Conservation (phyloP, 2,797 vertebrate species). For the Myoxocephalus aenaeus region DNA sequence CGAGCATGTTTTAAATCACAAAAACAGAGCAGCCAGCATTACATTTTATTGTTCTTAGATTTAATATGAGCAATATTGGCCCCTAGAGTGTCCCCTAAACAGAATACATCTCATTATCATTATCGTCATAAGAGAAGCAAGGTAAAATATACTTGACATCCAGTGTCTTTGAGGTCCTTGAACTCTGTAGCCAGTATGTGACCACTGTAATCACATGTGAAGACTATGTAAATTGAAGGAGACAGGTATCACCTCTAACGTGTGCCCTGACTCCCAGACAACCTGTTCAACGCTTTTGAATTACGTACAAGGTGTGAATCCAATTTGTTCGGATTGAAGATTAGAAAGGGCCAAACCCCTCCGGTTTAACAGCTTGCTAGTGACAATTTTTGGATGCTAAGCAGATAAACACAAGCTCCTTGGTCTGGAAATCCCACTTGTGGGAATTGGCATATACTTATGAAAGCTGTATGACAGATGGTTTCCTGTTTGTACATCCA, state of each 20-base stretch:
- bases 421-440: conserved; percentile 76
- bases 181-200: conserved; percentile 15
- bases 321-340: conserved; percentile 81
- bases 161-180: conserved; percentile 22
- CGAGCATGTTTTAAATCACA: not conserved
- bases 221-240: conserved; percentile 50
- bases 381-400: conserved; percentile 82
- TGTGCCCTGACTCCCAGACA: conserved; percentile 48
- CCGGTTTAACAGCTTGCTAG: conserved; percentile 78
- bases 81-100: not conserved
- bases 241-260: conserved; percentile 72
- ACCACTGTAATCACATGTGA: conserved; percentile 47
- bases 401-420: conserved; percentile 81
- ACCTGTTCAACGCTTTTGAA: conserved; percentile 60
- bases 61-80: not conserved
- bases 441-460: conserved; percentile 61
- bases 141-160: not conserved
- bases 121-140: not conserved
- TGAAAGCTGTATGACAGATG: conserved; percentile 74
- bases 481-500: conserved; percentile 57
- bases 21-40: not conserved
- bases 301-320: conserved; percentile 81
- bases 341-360: conserved; percentile 70
- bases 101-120: not conserved
- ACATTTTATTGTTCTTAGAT: not conserved